Evolutionary conservation across 2,888 invertebrate genomes (phyloP), one percentile per base, ranked within the genome.

Genomic region (Lucinisca nassula): DNA sequence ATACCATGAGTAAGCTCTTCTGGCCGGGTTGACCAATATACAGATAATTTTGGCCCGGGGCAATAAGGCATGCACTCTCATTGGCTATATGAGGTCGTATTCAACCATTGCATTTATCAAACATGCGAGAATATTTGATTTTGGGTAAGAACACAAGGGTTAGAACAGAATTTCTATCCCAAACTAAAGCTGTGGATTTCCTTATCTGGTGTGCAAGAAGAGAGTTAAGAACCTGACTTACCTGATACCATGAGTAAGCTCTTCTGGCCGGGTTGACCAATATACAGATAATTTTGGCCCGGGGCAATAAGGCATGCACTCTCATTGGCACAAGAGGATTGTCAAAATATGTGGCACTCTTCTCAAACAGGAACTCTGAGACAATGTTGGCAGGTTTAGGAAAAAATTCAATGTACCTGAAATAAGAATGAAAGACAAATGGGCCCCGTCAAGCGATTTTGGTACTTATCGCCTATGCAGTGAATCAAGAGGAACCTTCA

Each of bases 301-400:
- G 97, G 0, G 99, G 99, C 81, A 99, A 96, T 58, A 99, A 97
- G 0, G 99, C 98, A 95, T 98, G 98, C 0, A 98, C 98, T 70
- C 99, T 97, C 93, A 98, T 97, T 21, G 99, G 99, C 73, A 99
- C 99, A 89, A 98, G 96, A 92, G 99, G 98, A 8, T 98, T 99
- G 96, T 99, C 99, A 96, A 99, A 99, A 97, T 99, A 99, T 21
- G 99, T 99, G 77, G 99, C 99, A 89, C 99, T 99, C 97, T 99
- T 99, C 97, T 99, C 99, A 96, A 99, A 95, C 98, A 97, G 82
- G 88, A 89, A 73, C 70, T 93, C 90, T 70, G 91, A 80, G 93
- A 98, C 98, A 55, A 97, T 97, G 14, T 97, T 97, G 0, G 97
- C 97, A 61, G 98, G 97, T 55, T 98, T 98, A 14, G 97, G 97